A percentile compares a stretch with the other conserved stretches of the same genome.
phyloP scores from a whole-genome alignment of 2,113 vertebrate genomes.

The Australoheros scitulus region DNA sequence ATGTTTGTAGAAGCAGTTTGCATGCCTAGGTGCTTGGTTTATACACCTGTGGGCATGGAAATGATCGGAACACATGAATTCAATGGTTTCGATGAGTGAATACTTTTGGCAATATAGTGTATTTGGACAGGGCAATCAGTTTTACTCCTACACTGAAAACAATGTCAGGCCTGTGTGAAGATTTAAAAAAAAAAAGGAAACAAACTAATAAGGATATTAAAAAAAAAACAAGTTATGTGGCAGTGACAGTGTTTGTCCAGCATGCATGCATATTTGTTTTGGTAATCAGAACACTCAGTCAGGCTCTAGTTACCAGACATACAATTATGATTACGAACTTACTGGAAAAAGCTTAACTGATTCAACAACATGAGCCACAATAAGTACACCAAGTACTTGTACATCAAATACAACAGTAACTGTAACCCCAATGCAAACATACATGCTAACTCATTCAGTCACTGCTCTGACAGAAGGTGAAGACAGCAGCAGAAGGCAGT shows the following conservation, averaged over 20 bases:
- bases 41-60: too few species aligned
- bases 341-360: slow-evolving; percentile 36
- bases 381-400: slow-evolving; percentile 7
- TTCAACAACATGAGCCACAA: slow-evolving; percentile 27
- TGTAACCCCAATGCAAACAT: background rate
- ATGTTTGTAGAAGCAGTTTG: too few species aligned
- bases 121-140: background rate
- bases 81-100: too few species aligned
- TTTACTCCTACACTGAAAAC: background rate
- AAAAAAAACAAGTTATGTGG: background rate
- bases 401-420: background rate
- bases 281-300: slow-evolving; percentile 12
- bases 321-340: slow-evolving; percentile 15
- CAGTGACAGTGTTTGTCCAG: slow-evolving; percentile 9
- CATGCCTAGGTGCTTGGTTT: too few species aligned
- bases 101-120: too few species aligned
- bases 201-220: background rate
- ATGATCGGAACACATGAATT: too few species aligned
- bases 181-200: background rate
- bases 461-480: slow-evolving; percentile 22
- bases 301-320: slow-evolving; percentile 35
- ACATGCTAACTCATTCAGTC: background rate
- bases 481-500: slow-evolving; percentile 33
- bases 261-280: slow-evolving; percentile 12
- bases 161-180: background rate